These are phyloP conservation scores for Porphyrio hochstetteri DNA, from an alignment of 2,113 vertebrate species.

Conservation along the genomic window DNA sequence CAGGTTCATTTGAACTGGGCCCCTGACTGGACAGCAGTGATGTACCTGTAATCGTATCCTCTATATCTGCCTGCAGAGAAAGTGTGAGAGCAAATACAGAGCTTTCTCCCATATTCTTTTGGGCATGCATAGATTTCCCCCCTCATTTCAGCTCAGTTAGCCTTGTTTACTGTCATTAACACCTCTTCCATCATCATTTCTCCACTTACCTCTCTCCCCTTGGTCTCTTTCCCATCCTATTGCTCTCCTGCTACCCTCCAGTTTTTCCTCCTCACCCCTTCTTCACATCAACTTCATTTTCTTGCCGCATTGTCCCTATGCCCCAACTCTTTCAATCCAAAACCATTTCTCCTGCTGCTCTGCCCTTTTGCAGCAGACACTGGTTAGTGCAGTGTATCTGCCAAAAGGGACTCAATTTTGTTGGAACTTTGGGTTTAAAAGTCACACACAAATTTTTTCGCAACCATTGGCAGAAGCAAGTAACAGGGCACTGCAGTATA, in stretches of 20 bases:
- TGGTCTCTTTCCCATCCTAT: background rate
- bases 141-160: background rate
- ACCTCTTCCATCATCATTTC: background rate
- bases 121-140: background rate
- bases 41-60: background rate
- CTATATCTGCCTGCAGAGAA: background rate
- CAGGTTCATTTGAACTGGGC: background rate
- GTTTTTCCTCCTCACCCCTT: background rate
- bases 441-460: background rate
- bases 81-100: background rate
- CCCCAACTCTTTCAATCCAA: background rate
- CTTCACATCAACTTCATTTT: background rate
- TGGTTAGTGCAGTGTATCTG: background rate
- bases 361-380: background rate
- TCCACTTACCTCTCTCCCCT: background rate
- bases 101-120: background rate
- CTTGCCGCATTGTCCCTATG: background rate
- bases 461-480: background rate
- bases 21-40: background rate
- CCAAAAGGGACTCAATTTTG: background rate
- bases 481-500: background rate
- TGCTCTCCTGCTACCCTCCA: background rate
- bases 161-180: background rate
- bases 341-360: background rate
- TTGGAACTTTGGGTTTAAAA: background rate